These are phyloP conservation scores for Brachypalpus laphriformis DNA, from an alignment of 2,888 invertebrate species.

Conservation along the genomic window DNA sequence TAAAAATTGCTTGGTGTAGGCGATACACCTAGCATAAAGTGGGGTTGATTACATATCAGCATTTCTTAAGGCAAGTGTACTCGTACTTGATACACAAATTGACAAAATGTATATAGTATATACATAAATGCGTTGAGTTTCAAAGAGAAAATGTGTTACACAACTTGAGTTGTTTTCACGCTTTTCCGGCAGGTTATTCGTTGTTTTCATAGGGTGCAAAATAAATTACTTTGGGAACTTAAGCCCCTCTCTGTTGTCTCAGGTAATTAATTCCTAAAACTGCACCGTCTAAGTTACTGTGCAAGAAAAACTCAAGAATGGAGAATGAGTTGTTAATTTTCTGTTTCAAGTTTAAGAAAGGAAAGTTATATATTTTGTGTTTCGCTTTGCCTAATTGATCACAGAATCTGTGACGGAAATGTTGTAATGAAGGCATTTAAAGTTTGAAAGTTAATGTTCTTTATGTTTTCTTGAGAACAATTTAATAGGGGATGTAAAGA, in stretches of 20 bases:
- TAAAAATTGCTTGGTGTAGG: neutral
- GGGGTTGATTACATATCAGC: too few relatives aligned
- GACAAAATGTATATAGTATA: too few relatives aligned
- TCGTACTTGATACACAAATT: neutral
- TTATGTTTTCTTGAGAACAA: conserved; percentile 17
- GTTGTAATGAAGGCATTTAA: conserved; percentile 45
- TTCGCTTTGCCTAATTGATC: conserved; percentile 32
- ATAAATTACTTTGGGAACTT: conserved; percentile 54
- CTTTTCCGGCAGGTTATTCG: conserved; percentile 35
- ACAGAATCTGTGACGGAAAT: conserved; percentile 43
- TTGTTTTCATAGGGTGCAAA: conserved; percentile 28
- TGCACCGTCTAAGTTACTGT: conserved; percentile 36
- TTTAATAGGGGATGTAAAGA: neutral
- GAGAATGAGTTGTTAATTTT: conserved; percentile 25
- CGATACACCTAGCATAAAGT: too few relatives aligned
- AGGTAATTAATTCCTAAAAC: conserved; percentile 46
- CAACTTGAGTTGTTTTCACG: conserved; percentile 36
- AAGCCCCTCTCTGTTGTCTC: conserved; percentile 25
- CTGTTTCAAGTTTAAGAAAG: conserved; percentile 27
- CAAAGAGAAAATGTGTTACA: conserved; percentile 35
- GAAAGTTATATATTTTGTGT: conserved; percentile 29
- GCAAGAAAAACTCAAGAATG: neutral
- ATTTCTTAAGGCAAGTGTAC: neutral
- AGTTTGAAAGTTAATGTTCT: neutral
- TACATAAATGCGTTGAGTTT: neutral